Conservation (phyloP, 2,888 invertebrate genomes). For the Athetis lepigone region DNA sequence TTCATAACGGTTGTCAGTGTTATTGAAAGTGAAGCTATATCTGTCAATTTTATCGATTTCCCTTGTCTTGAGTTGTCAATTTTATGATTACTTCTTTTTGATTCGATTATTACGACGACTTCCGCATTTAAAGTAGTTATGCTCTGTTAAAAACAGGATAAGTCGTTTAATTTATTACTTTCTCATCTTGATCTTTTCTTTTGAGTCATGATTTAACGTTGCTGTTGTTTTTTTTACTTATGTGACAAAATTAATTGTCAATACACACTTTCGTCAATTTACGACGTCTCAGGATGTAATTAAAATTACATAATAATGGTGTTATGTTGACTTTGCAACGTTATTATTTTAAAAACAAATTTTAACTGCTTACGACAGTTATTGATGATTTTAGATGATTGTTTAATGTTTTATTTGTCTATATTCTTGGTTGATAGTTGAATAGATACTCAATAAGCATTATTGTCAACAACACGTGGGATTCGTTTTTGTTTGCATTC, state of each 20-base stretch:
- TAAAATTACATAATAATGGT: no score
- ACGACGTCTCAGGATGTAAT: not conserved
- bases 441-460: not conserved
- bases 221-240: not conserved
- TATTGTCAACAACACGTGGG: not conserved
- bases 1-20: no score
- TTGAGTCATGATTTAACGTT: not conserved
- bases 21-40: no score
- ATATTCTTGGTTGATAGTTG: not conserved
- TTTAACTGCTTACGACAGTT: not conserved
- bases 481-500: conserved; percentile 1
- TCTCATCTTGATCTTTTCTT: not conserved
- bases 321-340: no score
- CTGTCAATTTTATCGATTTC: not conserved
- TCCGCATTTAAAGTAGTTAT: not conserved
- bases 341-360: no score
- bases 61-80: not conserved
- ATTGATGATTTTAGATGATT: not conserved
- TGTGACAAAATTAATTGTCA: not conserved
- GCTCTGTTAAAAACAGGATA: not conserved
- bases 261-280: not conserved
- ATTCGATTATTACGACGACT: not conserved
- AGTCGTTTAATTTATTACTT: not conserved
- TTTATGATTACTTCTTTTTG: not conserved
- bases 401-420: not conserved